Conservation (phyloP, 2,888 invertebrate species). For the Agrotis exclamationis region DNA sequence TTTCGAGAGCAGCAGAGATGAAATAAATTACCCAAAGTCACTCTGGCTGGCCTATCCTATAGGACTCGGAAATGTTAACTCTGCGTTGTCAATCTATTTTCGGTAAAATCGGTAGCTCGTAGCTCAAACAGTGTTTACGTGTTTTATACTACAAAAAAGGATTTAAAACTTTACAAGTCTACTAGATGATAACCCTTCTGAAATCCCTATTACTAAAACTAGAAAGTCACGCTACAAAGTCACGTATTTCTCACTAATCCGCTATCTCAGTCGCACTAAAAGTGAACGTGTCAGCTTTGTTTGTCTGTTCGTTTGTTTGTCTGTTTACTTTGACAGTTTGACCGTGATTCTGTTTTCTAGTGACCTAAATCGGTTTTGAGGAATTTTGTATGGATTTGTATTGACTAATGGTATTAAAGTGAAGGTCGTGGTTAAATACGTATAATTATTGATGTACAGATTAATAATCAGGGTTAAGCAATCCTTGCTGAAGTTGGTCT, state of each 20-base stretch:
- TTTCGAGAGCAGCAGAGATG: no score
- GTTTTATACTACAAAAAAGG: no score
- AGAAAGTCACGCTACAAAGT: slow-evolving; percentile 47
- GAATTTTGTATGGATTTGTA: slow-evolving; percentile 19
- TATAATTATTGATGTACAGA: no score
- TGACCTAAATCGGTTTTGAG: slow-evolving; percentile 70
- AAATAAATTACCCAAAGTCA: no score
- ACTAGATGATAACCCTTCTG: slow-evolving; percentile 4
- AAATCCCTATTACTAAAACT: background rate
- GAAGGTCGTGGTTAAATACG: background rate
- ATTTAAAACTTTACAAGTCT: background rate
- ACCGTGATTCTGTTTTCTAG: slow-evolving; percentile 59
- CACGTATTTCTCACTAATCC: slow-evolving; percentile 55
- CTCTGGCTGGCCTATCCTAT: no score
- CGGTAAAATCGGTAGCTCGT: no score
- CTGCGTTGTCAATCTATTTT: no score
- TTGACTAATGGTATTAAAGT: background rate
- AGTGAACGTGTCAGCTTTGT: slow-evolving; percentile 70
- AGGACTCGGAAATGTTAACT: no score
- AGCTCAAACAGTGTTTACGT: no score
- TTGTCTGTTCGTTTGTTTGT: slow-evolving; percentile 62
- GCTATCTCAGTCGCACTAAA: slow-evolving; percentile 57
- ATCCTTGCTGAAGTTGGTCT: background rate
- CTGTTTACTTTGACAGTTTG: slow-evolving; percentile 69
- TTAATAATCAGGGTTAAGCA: background rate